phyloP scores from a whole-genome alignment of 2,888 invertebrate genomes.

The Erebia aethiops region DNA sequence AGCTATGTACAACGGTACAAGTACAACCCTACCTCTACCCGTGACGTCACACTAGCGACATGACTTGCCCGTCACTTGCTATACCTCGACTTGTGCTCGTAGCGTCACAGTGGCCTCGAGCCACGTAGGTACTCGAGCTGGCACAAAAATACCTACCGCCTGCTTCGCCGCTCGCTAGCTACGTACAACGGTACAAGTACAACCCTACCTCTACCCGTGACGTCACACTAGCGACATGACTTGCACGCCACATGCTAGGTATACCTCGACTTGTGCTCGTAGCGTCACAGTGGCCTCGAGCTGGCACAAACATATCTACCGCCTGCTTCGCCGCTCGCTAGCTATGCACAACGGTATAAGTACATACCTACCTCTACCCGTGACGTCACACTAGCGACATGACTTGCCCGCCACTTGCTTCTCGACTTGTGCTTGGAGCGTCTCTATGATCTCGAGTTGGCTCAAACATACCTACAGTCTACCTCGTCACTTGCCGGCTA shows the following conservation, averaged over 20 bases:
- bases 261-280: too few relatives aligned
- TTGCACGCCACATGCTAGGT: too few relatives aligned
- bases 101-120: constrained; percentile 45
- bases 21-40: constrained; percentile 30
- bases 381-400: constrained; percentile 26
- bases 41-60: constrained; percentile 27
- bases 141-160: constrained; percentile 54
- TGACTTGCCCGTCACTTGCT: constrained; percentile 15
- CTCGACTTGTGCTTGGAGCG: not conserved
- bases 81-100: not conserved
- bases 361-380: constrained; percentile 29
- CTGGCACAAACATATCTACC: constrained; percentile 56
- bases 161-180: constrained; percentile 33
- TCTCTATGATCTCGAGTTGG: constrained; percentile 49
- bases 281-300: constrained; percentile 73
- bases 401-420: constrained; percentile 8
- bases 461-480: constrained; percentile 53
- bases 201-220: constrained; percentile 31
- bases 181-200: too few relatives aligned
- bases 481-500: constrained; percentile 37
- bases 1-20: constrained; percentile 32
- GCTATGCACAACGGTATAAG: constrained; percentile 33
- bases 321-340: constrained; percentile 27
- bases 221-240: too few relatives aligned
- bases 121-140: too few relatives aligned